These are phyloP conservation scores for Colius striatus DNA, from an alignment of 2,113 vertebrate genomes.

Conservation along the genomic window DNA sequence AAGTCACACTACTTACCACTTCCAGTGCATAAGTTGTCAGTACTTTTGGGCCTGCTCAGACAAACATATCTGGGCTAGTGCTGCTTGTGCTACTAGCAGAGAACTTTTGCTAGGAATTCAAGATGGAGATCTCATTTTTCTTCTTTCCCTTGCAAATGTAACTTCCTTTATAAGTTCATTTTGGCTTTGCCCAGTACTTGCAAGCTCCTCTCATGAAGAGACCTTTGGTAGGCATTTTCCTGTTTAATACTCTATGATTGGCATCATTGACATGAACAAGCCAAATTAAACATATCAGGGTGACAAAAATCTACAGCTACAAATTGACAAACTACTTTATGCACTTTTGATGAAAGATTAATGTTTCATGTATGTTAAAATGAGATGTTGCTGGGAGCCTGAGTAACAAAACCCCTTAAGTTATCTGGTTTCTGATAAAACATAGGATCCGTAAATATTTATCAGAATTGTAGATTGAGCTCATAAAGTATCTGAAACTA, in stretches of 20 bases:
- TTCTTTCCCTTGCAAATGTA: background rate
- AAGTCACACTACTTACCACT: background rate
- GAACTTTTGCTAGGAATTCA: background rate
- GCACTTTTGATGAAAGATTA: constrained; percentile 61
- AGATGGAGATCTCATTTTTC: background rate
- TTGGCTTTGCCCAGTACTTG: background rate
- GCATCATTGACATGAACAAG: constrained; percentile 19
- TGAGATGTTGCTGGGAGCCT: constrained; percentile 46
- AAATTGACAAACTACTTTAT: constrained; percentile 59
- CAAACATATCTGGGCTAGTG: accelerated
- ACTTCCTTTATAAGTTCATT: background rate
- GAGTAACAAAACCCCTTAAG: constrained; percentile 26
- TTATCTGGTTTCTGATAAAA: constrained; percentile 58
- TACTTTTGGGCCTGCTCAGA: background rate
- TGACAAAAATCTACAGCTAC: constrained; percentile 43
- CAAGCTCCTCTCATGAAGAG: background rate
- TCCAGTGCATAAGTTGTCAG: background rate
- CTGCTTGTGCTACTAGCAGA: background rate
- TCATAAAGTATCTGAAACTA: background rate
- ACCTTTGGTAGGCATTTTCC: background rate
- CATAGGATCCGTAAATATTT: constrained; percentile 59
- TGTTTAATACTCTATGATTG: background rate
- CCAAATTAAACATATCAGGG: constrained; percentile 54
- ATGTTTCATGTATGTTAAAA: constrained; percentile 34
- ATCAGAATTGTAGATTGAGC: background rate